phyloP scores from a whole-genome alignment of 2,888 invertebrate genomes.

The Monochamus alternatus region DNA sequence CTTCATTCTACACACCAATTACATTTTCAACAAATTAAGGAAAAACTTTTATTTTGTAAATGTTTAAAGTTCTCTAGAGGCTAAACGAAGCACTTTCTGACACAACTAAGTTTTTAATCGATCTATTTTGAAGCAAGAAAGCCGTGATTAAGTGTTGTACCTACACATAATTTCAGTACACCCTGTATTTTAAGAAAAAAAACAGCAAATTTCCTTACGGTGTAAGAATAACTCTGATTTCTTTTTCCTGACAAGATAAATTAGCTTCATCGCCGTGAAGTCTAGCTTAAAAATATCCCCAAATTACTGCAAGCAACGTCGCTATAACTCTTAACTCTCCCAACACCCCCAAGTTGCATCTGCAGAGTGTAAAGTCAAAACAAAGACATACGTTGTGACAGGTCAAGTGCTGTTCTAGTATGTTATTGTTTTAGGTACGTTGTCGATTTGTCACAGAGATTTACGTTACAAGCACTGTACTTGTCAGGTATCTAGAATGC shows the following conservation, averaged over 20 bases:
- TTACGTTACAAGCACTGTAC: constrained; percentile 50
- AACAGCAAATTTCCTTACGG: neutral
- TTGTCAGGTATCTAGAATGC: too few relatives aligned
- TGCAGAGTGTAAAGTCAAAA: constrained; percentile 35
- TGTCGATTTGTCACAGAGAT: constrained; percentile 67
- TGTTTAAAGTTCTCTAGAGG: too few relatives aligned
- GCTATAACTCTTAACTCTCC: neutral
- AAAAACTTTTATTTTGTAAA: too few relatives aligned
- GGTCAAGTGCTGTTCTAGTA: constrained; percentile 47
- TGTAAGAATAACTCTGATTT: too few relatives aligned
- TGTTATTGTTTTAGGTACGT: constrained; percentile 48
- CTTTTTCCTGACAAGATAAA: neutral
- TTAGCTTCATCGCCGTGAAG: neutral
- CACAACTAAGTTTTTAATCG: too few relatives aligned
- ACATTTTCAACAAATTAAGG: too few relatives aligned
- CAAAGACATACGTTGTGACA: constrained; percentile 21
- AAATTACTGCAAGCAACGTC: neutral
- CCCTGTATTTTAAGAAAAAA: neutral
- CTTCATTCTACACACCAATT: too few relatives aligned
- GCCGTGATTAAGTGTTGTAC: too few relatives aligned
- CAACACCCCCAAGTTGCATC: neutral
- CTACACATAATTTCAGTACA: too few relatives aligned
- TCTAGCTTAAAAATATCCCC: constrained; percentile 8
- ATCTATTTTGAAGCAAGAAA: too few relatives aligned
- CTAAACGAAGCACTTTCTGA: too few relatives aligned